Conservation (phyloP, 1,140 invertebrate genomes). For the Liolophura sinensis region DNA sequence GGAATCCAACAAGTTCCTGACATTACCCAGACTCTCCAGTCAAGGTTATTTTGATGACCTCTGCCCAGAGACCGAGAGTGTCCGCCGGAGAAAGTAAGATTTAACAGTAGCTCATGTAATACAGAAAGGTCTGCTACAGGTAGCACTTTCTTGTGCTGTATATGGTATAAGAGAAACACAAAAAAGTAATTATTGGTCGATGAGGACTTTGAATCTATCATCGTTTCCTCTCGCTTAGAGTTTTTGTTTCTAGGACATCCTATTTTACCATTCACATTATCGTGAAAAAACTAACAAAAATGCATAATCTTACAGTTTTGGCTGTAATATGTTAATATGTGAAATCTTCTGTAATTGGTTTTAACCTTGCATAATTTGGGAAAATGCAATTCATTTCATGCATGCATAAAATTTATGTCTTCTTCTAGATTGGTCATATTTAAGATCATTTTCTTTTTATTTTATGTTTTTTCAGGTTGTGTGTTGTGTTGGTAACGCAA, state of each 20-base stretch:
- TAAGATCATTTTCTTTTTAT: slow-evolving; percentile 1
- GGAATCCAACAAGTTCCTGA: slow-evolving; percentile 84
- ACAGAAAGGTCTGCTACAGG: too few species aligned
- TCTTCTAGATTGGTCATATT: slow-evolving; percentile 1
- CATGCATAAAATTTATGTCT: background rate
- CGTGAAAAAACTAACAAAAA: too few species aligned
- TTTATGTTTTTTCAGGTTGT: slow-evolving; percentile 65
- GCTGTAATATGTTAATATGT: too few species aligned
- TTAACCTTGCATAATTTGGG: background rate
- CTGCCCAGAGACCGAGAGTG: slow-evolving; percentile 84
- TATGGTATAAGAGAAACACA: background rate
- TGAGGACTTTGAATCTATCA: background rate
- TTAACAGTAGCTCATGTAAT: background rate
- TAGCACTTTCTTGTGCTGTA: background rate
- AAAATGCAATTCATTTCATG: background rate
- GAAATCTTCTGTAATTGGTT: too few species aligned
- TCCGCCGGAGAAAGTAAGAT: slow-evolving; percentile 68
- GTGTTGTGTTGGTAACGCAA: slow-evolving; percentile 82
- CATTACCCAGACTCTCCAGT: slow-evolving; percentile 86
- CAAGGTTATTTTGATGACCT: slow-evolving; percentile 82
- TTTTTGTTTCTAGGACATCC: background rate
- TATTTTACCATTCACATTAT: background rate
- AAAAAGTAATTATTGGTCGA: background rate
- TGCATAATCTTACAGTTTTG: too few species aligned
- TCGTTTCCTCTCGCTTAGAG: background rate